Base-by-base conservation (phyloP, 2,113 vertebrate genomes). In the Crypturellus undulatus region DNA sequence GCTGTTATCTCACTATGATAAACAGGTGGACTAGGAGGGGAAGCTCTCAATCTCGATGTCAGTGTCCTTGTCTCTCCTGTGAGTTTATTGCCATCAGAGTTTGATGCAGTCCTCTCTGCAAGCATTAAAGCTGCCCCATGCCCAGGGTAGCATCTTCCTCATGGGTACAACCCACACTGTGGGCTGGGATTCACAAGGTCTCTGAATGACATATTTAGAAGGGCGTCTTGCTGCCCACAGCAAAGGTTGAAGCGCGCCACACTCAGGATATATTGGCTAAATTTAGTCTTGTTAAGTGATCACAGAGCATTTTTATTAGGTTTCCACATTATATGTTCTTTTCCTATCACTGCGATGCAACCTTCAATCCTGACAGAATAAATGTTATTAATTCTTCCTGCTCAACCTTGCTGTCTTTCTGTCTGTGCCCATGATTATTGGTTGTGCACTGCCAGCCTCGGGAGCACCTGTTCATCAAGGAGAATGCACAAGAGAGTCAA, bases 1-100 rank as follows among this genome's bases (percentile, higher is more conserved):
- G 82, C 84, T 71, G 30, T 84, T 95, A 84, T 79, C 81, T 91
- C 65, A 9, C 70, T 14, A 2, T 42, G 84, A 92, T 87, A 93
- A 85, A 78, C 80, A 86, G 56, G 56, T 64, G 78, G 90, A 43
- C 64, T 40, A 47, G 28, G 77, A 84, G 82, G 51, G 88, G 83
- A 69, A 60, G 12, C 21, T 73, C 49, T 75, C 19, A 2, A 79
- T 62, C 62, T 58, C 45, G 13, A 84, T 59, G 64, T 80, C 32
- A 60, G 67, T 0, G 5, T 76, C 63, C 54, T 82, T 79, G 71
- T 47, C 17, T 68, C 47, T 82, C 51, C 65, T 51, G 25, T 47
- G 73, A 89, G 54, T 45, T 82, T 49, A 10, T 5, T 28, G 34
- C 81, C 88, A 79, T 60, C 77, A 86, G 67, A 87, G 49, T 47